Percentiles rank a stretch among this genome's conserved stretches.
Evolutionary conservation across 2,113 vertebrate species (phyloP).

Genomic region (Odocoileus hemionus): DNA sequence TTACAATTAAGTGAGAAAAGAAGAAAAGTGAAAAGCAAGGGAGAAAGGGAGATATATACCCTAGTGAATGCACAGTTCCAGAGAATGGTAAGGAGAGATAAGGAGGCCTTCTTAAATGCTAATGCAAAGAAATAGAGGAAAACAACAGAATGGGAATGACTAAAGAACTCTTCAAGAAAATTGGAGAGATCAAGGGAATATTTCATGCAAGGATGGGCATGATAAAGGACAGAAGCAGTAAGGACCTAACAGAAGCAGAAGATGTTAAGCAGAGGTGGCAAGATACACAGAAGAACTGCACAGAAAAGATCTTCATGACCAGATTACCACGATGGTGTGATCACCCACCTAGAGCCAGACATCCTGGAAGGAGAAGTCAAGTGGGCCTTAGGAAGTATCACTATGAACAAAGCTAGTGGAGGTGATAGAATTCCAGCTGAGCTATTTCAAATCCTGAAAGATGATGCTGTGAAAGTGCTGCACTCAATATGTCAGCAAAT

Average conservation of each 20-base stretch:
- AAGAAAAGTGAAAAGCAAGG: background rate
- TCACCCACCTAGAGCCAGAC: background rate
- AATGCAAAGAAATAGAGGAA: background rate
- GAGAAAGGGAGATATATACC: background rate
- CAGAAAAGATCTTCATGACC: background rate
- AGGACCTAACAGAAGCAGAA: background rate
- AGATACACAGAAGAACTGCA: background rate
- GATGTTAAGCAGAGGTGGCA: background rate
- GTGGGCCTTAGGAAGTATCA: background rate
- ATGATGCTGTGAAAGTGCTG: background rate
- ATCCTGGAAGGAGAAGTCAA: background rate
- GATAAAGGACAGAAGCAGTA: background rate
- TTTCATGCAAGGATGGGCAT: background rate
- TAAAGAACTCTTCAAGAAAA: background rate
- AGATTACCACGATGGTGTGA: background rate
- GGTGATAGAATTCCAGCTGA: background rate
- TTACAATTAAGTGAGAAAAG: background rate
- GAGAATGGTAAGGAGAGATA: background rate
- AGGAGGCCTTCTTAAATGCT: background rate
- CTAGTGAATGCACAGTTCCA: background rate
- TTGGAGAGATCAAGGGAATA: background rate
- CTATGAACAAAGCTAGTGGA: background rate
- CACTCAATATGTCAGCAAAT: background rate
- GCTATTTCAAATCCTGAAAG: background rate
- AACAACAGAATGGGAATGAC: background rate